Evolutionary conservation across 2,888 invertebrate species (phyloP), one percentile per base, ranked within the genome.

Genomic region (Cancer borealis): DNA sequence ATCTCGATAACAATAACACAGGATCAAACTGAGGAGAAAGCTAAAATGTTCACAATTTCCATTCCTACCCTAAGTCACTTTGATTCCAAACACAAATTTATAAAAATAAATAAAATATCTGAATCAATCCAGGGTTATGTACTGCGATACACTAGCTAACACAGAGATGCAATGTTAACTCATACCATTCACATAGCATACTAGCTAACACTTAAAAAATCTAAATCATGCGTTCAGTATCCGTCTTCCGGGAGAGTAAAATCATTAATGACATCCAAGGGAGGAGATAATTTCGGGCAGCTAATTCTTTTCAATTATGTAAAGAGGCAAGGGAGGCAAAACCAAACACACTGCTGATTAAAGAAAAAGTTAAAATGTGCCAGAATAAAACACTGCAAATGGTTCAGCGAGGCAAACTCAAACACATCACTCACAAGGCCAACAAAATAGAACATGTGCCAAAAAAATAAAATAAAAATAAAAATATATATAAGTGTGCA

Each of bases 121-220:
- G 26, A 47, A 39, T 39, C 47, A 90, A 84, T 49, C 54, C 47
- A n/a, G 54, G 47, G 87, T 92, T 92, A 88, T 88, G 88, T 30
- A 92, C 91, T 60, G 93, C 39, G 45, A 91, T 84, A 54, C 89
- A 90, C 45, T 47, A 39, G 30, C 73, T 93, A 90, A 91, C 54
- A 84, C 90, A 84, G 60, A 84, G 93, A 91, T 93, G 93, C 93
- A 93, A 54, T 54, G 60, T 91, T 91, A 93, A 79, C 93, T 87
- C 93, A 91, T 46, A 93, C 91, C 93, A 93, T 93, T 93, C 93
- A 93, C 93, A 93, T 93, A 66, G 47, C 88, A 79, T 8, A 89
- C 89, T 66, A 92, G 60, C 60, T 66, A 92, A 88, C 60, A 88
- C 47, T 88, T 30, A 66, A 92, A 49, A 87, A 49, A 87, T 39